phyloP scores from a whole-genome alignment of 2,113 vertebrate species.

The Anseranas semipalmata region DNA sequence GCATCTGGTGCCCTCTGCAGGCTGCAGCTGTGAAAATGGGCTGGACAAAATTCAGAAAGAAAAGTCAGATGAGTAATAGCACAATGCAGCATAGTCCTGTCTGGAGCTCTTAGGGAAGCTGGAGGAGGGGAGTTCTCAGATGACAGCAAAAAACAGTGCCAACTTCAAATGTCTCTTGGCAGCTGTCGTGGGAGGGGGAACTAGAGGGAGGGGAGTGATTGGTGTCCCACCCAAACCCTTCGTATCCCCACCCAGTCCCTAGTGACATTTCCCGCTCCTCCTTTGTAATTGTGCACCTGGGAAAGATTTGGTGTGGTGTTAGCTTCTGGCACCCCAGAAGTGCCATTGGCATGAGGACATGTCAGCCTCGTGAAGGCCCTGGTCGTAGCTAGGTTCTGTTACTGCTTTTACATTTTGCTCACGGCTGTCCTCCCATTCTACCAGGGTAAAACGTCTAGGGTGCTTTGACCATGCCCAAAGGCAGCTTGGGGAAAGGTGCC shows the following conservation, averaged over 20 bases:
- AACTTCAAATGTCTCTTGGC: neutral
- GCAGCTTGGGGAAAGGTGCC: slow-evolving; percentile 93
- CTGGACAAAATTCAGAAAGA: neutral
- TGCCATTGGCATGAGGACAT: fast-evolving
- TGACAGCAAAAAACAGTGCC: neutral
- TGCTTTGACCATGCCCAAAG: slow-evolving; percentile 98
- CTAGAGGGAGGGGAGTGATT: neutral
- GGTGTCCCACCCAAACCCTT: neutral
- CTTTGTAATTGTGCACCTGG: neutral
- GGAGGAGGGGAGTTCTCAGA: neutral
- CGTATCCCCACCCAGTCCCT: neutral
- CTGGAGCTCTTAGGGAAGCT: neutral
- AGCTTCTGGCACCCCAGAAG: neutral
- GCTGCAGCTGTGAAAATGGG: neutral
- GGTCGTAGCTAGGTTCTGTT: neutral
- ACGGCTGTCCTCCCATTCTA: neutral
- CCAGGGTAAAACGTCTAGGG: slow-evolving; percentile 91
- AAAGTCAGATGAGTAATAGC: neutral
- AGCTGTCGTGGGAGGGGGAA: neutral
- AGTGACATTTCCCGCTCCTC: neutral
- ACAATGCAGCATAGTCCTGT: neutral
- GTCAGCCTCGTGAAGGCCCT: neutral
- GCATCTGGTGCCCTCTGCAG: slow-evolving; percentile 60
- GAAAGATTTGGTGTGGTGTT: neutral
- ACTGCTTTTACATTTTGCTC: neutral